Conservation (phyloP, 1,140 invertebrate species). For the Aphelinus atriplicis region DNA sequence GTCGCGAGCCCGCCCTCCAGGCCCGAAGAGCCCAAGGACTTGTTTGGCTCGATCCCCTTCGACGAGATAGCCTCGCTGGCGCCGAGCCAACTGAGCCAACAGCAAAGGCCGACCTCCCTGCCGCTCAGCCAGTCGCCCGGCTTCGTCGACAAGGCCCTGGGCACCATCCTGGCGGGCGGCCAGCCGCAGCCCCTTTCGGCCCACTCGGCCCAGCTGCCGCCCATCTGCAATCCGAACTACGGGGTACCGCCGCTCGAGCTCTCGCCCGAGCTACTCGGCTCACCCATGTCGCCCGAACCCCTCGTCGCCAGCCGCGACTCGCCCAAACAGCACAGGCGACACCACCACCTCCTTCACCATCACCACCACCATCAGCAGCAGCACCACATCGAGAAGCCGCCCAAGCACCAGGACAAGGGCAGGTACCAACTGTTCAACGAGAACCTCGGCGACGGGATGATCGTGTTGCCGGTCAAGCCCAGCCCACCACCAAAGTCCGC, state of each 20-base stretch:
- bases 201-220: slow-evolving; percentile 33
- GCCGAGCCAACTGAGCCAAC: slow-evolving; percentile 45
- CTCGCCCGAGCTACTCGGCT: slow-evolving; percentile 10
- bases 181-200: slow-evolving; percentile 20
- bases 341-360: not conserved
- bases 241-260: slow-evolving; percentile 44
- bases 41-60: slow-evolving; percentile 74
- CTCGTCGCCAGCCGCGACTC: slow-evolving; percentile 50
- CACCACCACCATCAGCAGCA: slow-evolving; percentile 54
- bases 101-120: slow-evolving; percentile 56
- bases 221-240: slow-evolving; percentile 30
- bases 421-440: slow-evolving; percentile 70
- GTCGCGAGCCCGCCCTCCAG: not conserved
- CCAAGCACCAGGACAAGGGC: slow-evolving; percentile 59
- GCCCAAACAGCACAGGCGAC: slow-evolving; percentile 56
- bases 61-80: slow-evolving; percentile 60
- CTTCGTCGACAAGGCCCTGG: slow-evolving; percentile 49
- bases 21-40: slow-evolving; percentile 58
- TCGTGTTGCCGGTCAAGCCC: slow-evolving; percentile 51
- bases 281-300: slow-evolving; percentile 58
- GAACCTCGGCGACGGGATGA: slow-evolving; percentile 50
- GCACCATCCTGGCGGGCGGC: slow-evolving; percentile 48
- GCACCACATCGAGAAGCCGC: slow-evolving; percentile 55
- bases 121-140: slow-evolving; percentile 53
- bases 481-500: slow-evolving; percentile 51